These are phyloP conservation scores for Heliconius ethilla DNA, from an alignment of 2,888 invertebrate genomes.

Conservation along the genomic window DNA sequence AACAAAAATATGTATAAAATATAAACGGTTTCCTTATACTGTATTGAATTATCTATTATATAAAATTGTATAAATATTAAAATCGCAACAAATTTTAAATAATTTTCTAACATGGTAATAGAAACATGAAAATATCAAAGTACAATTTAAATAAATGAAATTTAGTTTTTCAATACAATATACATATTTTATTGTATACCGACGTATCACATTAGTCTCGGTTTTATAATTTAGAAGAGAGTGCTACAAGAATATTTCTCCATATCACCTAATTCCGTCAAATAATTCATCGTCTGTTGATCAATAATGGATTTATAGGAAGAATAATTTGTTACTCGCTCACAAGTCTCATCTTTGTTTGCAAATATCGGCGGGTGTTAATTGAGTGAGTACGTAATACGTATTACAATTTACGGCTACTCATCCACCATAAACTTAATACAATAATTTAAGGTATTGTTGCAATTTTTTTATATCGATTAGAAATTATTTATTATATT, in stretches of 20 bases:
- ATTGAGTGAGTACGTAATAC: conserved; percentile 10
- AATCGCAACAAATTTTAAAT: background rate
- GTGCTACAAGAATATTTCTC: background rate
- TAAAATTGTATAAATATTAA: background rate
- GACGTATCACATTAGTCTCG: background rate
- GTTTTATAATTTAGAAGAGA: background rate
- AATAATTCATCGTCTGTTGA: background rate
- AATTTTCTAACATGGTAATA: background rate
- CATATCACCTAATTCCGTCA: background rate
- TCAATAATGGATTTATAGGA: background rate
- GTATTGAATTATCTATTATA: background rate
- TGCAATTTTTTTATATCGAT: background rate
- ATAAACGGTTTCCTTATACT: background rate
- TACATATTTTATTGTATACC: background rate
- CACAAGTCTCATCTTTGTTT: conserved; percentile 42
- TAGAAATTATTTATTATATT: background rate
- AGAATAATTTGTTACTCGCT: conserved; percentile 22
- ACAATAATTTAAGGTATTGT: conserved; percentile 11
- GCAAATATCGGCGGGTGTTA: conserved; percentile 42
- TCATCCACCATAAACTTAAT: background rate
- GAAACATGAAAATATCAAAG: background rate
- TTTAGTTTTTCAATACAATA: background rate
- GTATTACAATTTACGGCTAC: background rate
- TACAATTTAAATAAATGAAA: background rate
- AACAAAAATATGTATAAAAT: background rate